Evolutionary conservation across 1,140 invertebrate genomes (phyloP), one percentile per base, ranked within the genome.

Genomic region (Phthorimaea operculella): DNA sequence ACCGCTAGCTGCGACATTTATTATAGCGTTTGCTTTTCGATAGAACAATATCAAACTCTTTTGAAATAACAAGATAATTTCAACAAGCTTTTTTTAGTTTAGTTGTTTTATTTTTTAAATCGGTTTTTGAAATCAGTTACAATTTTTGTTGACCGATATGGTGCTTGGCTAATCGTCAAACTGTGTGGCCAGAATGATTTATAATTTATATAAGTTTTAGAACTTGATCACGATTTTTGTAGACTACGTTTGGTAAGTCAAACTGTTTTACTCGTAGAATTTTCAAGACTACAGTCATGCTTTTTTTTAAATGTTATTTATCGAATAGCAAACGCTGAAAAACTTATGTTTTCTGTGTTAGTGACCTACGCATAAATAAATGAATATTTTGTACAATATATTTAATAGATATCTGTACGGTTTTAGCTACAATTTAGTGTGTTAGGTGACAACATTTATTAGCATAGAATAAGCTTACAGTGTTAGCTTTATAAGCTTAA

Each of bases 1-100:
- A 57, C 52, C 15, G 56, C 54, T 60, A 51, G 33, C 39, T 50
- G 50, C 52, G 53, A 55, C 53, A 36, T 16, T 47, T 47, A 47
- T 15, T 49, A 28, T 28, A 12, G 15, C 28, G 39, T 57, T 42
- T 58, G 57, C 57, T 58, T 45, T 54, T 51, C 57, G 53, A 47
- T 17, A 14, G 3, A 42, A 4, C 39, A n/a, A n/a, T 42, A 42
- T 3, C 2, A 42, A 28, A 6, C 6, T 28, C 6, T 28, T 28
- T 6, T 28, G 21, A n/a, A n/a, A n/a, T n/a, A n/a, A n/a, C n/a
- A n/a, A n/a, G n/a, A n/a, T n/a, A n/a, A n/a, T n/a, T n/a, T n/a
- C n/a, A n/a, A n/a, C n/a, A n/a, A n/a, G n/a, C n/a, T n/a, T n/a
- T n/a, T n/a, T n/a, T n/a, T n/a, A n/a, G n/a, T n/a, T n/a, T n/a